phyloP scores from a whole-genome alignment of 1,140 invertebrate genomes.

The Cotesia glomerata region DNA sequence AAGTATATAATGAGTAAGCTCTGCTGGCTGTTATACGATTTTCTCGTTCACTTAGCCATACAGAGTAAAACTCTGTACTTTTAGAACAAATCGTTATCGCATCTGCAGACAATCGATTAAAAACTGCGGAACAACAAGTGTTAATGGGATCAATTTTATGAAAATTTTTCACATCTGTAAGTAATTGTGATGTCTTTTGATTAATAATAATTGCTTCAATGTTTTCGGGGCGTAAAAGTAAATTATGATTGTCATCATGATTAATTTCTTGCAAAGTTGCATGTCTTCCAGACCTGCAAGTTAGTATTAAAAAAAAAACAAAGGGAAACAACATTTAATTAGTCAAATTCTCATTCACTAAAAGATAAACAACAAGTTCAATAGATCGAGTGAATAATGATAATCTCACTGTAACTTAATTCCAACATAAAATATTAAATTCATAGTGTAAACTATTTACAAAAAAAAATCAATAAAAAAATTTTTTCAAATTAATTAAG shows the following conservation, averaged over 20 bases:
- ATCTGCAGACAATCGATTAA: constrained; percentile 2
- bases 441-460: no score
- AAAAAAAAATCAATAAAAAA: no score
- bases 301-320: not conserved
- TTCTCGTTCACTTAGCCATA: constrained; percentile 7
- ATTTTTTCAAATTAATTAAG: no score
- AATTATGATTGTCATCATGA: not conserved
- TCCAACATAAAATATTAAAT: no score
- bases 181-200: not conserved
- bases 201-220: not conserved
- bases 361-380: no score
- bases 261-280: not conserved
- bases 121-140: not conserved
- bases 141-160: not conserved
- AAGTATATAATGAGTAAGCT: constrained; percentile 9
- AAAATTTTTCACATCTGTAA: not conserved
- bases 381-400: no score
- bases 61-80: not conserved
- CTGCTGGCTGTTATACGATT: not conserved
- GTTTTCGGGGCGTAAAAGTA: not conserved
- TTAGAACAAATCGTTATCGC: not conserved
- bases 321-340: no score
- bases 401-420: no score
- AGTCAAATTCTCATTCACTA: no score
- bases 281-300: not conserved